Evolutionary conservation across 1,140 invertebrate genomes (phyloP), one percentile per base, ranked within the genome.

Genomic region (Zophobas atratus): DNA sequence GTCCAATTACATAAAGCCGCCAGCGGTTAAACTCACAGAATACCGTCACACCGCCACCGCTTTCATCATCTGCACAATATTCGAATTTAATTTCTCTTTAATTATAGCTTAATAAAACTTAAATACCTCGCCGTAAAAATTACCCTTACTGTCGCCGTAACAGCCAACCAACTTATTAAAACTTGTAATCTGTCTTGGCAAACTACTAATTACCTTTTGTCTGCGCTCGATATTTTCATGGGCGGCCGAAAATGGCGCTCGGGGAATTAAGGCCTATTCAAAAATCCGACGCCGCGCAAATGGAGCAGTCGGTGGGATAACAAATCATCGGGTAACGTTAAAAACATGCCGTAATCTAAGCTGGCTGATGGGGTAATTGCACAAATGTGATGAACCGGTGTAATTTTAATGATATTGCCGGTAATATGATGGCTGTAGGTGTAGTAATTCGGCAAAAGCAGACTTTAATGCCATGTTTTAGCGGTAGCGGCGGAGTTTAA

Each of bases 1-100:
- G 53, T 75, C 72, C 72, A 75, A 75, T 75, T 75, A 75, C 72
- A 73, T 73, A 73, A 73, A 73, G 71, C 71, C 71, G 71, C 71
- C 49, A 73, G 71, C 71, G 71, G 71, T 73, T 73, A 73, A 73
- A 73, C 71, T 73, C 71, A 73, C 71, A 53, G 70, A 72, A 73
- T 39, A 53, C 34, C 71, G 55, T 56, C 71, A 73, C 71, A 56
- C 71, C 71, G 35, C 71, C 71, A 55, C 49, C 48, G 34, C 48
- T 72, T 72, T 55, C 70, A 67, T 67, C 60, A 67, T 67, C 60
- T 67, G 38, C 39, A 67, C 60, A 67, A 67, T 67, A 67, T 67
- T 67, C 60, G 60, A 67, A 67, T 67, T 67, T 67, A 67, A 67
- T 67, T 67, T 67, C 60, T 67, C 60, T 67, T 67, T 67, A 67